Conservation (phyloP, 2,113 vertebrate genomes). For the Nibea coibor region DNA sequence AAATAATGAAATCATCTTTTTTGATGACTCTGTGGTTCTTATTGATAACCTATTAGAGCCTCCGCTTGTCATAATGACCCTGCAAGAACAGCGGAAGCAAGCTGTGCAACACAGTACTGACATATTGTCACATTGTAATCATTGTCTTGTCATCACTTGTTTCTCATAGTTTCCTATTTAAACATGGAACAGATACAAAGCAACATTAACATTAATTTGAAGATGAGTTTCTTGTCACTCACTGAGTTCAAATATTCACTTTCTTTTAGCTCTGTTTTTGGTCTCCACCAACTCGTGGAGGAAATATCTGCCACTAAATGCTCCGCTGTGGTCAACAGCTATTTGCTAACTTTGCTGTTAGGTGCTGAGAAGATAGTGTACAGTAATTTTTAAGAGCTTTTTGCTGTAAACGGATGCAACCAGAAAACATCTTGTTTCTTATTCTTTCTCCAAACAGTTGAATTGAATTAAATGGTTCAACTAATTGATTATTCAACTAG, state of each 20-base stretch:
- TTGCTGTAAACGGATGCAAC: not conserved
- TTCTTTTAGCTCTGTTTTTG: slow-evolving; percentile 3
- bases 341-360: not conserved
- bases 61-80: not conserved
- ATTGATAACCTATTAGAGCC: not conserved
- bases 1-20: slow-evolving; percentile 18
- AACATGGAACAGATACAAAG: too few relatives aligned
- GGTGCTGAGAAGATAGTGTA: not conserved
- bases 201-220: too few relatives aligned
- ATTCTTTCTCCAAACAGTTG: too few relatives aligned
- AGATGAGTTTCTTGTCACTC: not conserved
- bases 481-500: too few relatives aligned
- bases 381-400: too few relatives aligned
- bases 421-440: too few relatives aligned
- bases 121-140: not conserved
- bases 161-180: too few relatives aligned
- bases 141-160: too few relatives aligned
- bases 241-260: not conserved
- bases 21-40: not conserved
- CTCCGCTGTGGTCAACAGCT: not conserved
- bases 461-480: too few relatives aligned
- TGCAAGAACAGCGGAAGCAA: not conserved
- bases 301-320: not conserved
- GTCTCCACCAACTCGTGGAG: not conserved
- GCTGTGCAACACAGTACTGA: not conserved